Conservation (phyloP, 2,888 invertebrate genomes). For the Falcaria lacertinaria region DNA sequence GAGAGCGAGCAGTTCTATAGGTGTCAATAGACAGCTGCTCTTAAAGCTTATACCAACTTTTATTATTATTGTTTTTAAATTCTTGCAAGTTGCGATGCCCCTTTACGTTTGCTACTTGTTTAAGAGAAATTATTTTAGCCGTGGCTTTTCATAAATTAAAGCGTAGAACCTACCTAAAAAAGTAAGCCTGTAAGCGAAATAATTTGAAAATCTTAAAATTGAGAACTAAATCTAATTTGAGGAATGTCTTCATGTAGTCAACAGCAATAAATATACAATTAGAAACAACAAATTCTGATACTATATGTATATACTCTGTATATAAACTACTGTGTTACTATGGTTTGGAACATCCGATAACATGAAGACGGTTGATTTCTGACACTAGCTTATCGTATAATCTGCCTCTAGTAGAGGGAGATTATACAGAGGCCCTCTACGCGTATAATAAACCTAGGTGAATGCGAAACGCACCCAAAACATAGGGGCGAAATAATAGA, state of each 20-base stretch:
- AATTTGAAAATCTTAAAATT: constrained; percentile 17
- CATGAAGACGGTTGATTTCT: no score
- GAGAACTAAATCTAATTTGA: constrained; percentile 31
- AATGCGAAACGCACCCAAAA: constrained; percentile 23
- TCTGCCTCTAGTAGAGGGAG: no score
- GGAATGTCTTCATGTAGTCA: constrained; percentile 16
- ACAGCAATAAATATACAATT: constrained; percentile 9
- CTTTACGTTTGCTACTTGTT: neutral
- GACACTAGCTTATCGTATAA: no score
- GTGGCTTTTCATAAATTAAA: no score
- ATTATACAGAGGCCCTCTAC: no score
- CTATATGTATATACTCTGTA: no score
- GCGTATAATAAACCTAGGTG: no score
- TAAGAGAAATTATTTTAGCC: neutral
- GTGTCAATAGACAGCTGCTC: constrained; percentile 36
- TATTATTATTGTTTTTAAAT: constrained; percentile 19
- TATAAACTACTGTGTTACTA: no score
- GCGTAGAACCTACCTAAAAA: no score
- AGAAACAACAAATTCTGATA: neutral
- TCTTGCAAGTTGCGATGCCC: constrained; percentile 6
- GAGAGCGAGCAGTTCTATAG: constrained; percentile 23
- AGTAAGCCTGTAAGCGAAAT: neutral
- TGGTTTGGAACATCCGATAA: no score
- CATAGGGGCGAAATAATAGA: constrained; percentile 40
- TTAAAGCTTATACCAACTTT: constrained; percentile 16